Percentiles rank a stretch among this genome's conserved stretches.
Conservation (phyloP, 2,797 vertebrate genomes). For the Poecilia wingei region DNA sequence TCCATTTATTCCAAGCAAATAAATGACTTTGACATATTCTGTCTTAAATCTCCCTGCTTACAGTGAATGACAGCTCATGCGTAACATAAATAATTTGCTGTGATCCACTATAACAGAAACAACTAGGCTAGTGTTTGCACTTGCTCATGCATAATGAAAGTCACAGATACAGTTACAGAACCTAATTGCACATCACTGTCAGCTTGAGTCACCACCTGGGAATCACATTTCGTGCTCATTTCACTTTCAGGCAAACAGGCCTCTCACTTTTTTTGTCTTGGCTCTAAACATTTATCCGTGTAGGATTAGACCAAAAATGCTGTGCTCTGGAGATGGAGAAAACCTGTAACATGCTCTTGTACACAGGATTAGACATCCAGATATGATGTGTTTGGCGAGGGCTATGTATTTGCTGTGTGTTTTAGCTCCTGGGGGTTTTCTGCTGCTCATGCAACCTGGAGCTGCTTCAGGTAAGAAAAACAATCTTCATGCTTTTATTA, state of each 20-base stretch:
- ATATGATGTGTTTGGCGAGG: slow-evolving; percentile 51
- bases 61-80: slow-evolving; percentile 26
- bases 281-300: slow-evolving; percentile 42
- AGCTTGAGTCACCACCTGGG: slow-evolving; percentile 46
- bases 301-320: slow-evolving; percentile 21
- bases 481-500: not conserved
- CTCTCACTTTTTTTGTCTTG: slow-evolving; percentile 60
- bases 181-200: slow-evolving; percentile 59
- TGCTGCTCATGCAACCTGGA: slow-evolving; percentile 48
- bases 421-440: slow-evolving; percentile 43
- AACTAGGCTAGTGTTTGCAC: slow-evolving; percentile 47
- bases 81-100: slow-evolving; percentile 52
- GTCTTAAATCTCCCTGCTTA: not conserved
- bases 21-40: not conserved
- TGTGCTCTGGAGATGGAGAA: slow-evolving; percentile 26
- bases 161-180: slow-evolving; percentile 67
- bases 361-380: slow-evolving; percentile 4
- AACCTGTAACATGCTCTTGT: slow-evolving; percentile 4
- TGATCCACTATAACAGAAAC: slow-evolving; percentile 33
- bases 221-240: slow-evolving; percentile 78
- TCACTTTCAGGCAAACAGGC: slow-evolving; percentile 75
- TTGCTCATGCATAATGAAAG: slow-evolving; percentile 73
- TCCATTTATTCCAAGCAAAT: not conserved
- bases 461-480: slow-evolving; percentile 73
- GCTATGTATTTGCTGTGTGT: slow-evolving; percentile 50